Evolutionary conservation across 2,888 invertebrate genomes (phyloP), one percentile per base, ranked within the genome.

Genomic region (Xestia sexstrigata): DNA sequence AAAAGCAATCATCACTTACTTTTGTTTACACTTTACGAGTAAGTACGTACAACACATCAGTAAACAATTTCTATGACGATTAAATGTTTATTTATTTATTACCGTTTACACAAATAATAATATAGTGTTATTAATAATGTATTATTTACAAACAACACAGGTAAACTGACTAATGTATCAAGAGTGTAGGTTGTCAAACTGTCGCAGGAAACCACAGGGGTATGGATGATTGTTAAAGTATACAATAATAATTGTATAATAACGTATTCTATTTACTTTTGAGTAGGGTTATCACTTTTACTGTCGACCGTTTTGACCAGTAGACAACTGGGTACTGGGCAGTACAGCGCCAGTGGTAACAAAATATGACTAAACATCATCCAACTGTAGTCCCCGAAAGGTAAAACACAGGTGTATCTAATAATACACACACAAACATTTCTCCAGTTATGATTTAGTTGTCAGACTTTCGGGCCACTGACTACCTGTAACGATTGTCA

Each of bases 231-330:
- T 67, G 74, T 79, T 47, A 65, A n/a, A 60, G 47, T 42, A 17
- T 60, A 67, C 52, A 35, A 60, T 78, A 55, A 55, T 78, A 67
- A 74, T 73, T 79, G 35, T 67, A n/a, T 80, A 60, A 60, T 65
- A 45, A 20, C 39, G 45, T 13, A 15, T 30, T n/a, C 4, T 67
- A 17, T 80, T 74, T 67, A 42, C 5, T 17, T 17, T 26, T 2
- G 1, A 26, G 11, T 39, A 80, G 74, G 80, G 60, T 47, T 80
- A 66, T 45, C 73, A 67, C 45, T 74, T 55, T 60, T 35, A 35
- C 1, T 30, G 0, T 1, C 0, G 4, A 60, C 30, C 30, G 17
- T 60, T 60, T 60, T 60, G 5, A 17, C 35, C 35, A 52, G 49
- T 17, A 20, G 9, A 30, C 60, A 30, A n/a, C 0, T 58, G 26